These are phyloP conservation scores for Drosophila miranda DNA, from an alignment of 1,140 invertebrate genomes.

Conservation along the genomic window DNA sequence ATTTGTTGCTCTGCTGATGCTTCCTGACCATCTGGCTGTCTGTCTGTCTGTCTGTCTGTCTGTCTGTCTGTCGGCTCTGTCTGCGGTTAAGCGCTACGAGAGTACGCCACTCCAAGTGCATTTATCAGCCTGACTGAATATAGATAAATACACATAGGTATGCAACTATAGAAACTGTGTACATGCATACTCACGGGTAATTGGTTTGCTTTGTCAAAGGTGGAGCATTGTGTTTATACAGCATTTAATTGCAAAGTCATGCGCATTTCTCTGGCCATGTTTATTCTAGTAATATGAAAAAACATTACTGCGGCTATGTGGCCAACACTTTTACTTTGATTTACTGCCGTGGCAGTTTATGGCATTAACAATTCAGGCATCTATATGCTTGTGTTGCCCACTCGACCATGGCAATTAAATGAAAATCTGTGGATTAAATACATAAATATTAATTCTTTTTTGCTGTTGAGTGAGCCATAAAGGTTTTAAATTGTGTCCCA, in stretches of 20 bases:
- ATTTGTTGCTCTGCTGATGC: constrained; percentile 52
- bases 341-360: constrained; percentile 47
- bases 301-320: constrained; percentile 7
- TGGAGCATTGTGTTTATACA: constrained; percentile 28
- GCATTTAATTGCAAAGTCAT: constrained; percentile 44
- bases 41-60: constrained; percentile 18
- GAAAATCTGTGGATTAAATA: background rate
- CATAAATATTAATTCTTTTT: background rate
- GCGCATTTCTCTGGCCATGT: constrained; percentile 21
- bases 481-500: no score
- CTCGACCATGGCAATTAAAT: constrained; percentile 35
- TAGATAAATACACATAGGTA: constrained; percentile 11
- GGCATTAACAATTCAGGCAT: constrained; percentile 46
- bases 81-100: constrained; percentile 61
- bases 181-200: constrained; percentile 20
- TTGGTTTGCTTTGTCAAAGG: constrained; percentile 20
- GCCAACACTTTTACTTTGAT: constrained; percentile 44
- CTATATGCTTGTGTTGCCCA: constrained; percentile 35
- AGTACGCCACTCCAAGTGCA: constrained; percentile 49
- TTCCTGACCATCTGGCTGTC: background rate
- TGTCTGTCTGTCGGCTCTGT: constrained; percentile 27
- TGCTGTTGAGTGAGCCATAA: no score
- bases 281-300: constrained; percentile 8
- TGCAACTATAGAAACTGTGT: background rate
- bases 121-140: constrained; percentile 49